Evolutionary conservation across 2,888 invertebrate species (phyloP).

Genomic region (Dasypolia templi): DNA sequence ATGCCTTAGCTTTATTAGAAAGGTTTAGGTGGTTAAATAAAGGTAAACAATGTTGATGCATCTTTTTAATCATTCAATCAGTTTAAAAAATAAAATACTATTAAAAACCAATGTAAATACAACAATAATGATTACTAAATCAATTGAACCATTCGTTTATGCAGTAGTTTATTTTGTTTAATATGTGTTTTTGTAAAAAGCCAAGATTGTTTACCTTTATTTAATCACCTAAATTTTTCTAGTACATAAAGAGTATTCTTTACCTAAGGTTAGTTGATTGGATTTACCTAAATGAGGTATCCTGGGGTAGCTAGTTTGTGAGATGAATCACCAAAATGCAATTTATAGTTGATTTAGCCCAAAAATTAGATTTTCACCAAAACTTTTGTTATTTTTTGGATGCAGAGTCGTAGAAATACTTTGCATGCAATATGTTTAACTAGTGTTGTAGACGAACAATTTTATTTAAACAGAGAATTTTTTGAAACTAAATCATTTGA

Average conservation of each 20-base stretch:
- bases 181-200: too few species aligned
- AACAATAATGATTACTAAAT: too few species aligned
- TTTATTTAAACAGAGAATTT: not conserved
- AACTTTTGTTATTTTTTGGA: not conserved
- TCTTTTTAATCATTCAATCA: too few species aligned
- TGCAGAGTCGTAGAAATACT: not conserved
- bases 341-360: not conserved
- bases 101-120: too few species aligned
- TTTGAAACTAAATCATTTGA: not conserved
- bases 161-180: too few species aligned
- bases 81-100: too few species aligned
- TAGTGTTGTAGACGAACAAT: conserved; percentile 3
- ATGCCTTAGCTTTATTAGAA: not conserved
- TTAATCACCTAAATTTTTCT: too few species aligned
- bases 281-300: not conserved
- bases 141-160: too few species aligned
- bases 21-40: too few species aligned
- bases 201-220: too few species aligned
- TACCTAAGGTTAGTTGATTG: not conserved
- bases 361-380: not conserved
- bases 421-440: not conserved
- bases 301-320: not conserved
- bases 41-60: too few species aligned
- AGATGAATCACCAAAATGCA: not conserved
- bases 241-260: not conserved